A percentile compares a stretch with the other conserved stretches of the same genome.
Conservation (phyloP, 2,797 vertebrate genomes). For the Channa striata region DNA sequence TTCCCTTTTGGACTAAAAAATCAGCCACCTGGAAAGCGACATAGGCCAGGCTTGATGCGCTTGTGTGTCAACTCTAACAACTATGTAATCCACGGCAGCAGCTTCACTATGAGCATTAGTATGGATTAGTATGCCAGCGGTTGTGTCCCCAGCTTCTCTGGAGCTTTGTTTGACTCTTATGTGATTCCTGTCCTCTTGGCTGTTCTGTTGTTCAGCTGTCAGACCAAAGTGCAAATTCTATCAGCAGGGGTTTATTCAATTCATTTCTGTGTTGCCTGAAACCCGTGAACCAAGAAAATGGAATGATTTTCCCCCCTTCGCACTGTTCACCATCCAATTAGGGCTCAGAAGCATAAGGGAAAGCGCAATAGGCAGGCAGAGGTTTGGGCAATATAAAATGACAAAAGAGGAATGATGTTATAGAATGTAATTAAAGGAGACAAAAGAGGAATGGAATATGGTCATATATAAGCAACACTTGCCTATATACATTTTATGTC, state of each 20-base stretch:
- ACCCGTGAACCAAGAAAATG: conserved; percentile 67
- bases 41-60: not conserved
- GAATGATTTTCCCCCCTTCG: conserved; percentile 61
- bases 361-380: conserved; percentile 34
- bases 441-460: conserved; percentile 21
- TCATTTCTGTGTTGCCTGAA: conserved; percentile 54
- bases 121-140: conserved; percentile 46
- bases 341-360: conserved; percentile 41
- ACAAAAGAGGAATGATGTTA: conserved; percentile 40
- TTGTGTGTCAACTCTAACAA: conserved; percentile 8
- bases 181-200: conserved; percentile 52
- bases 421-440: conserved; percentile 29
- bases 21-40: conserved; percentile 29
- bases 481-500: too few species aligned
- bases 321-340: conserved; percentile 73
- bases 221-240: conserved; percentile 71
- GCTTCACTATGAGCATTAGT: conserved; percentile 32
- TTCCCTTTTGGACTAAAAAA: conserved; percentile 5
- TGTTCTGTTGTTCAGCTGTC: conserved; percentile 62
- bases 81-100: conserved; percentile 44
- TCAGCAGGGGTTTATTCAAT: conserved; percentile 68
- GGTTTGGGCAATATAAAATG: conserved; percentile 45
- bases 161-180: conserved; percentile 40
- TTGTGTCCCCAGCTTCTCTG: conserved; percentile 8
- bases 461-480: too few species aligned